Percentiles rank a stretch among this genome's conserved stretches.
Conservation (phyloP, 2,113 vertebrate genomes). For the Circaetus cinerascens region DNA sequence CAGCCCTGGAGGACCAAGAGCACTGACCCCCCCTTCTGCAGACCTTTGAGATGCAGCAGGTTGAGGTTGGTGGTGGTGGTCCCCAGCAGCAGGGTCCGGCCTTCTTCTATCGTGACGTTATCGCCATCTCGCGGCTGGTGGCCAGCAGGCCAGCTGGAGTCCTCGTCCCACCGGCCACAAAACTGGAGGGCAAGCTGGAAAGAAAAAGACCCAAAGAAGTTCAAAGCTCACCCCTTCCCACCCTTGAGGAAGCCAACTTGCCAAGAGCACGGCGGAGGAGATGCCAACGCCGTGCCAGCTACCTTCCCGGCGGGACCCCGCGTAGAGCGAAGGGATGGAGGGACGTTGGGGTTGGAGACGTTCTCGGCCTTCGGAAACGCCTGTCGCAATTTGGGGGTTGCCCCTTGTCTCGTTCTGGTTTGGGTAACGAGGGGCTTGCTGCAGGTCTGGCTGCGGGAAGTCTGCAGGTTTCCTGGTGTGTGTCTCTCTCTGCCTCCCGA, state of each 20-base stretch:
- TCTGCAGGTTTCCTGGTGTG: neutral
- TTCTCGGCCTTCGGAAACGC: neutral
- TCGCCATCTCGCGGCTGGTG: conserved; percentile 79
- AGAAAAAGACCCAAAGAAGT: neutral
- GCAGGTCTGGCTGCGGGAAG: rapidly evolving
- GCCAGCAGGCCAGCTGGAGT: conserved; percentile 69
- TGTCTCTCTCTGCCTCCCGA: neutral
- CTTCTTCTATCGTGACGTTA: conserved; percentile 75
- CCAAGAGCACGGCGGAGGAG: rapidly evolving
- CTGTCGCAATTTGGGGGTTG: rapidly evolving
- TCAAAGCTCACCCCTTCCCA: neutral
- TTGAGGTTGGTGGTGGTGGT: conserved; percentile 56
- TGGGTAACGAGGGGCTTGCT: neutral
- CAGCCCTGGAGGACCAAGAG: neutral
- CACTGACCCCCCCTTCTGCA: neutral
- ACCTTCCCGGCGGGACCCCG: rapidly evolving
- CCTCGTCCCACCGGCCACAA: conserved; percentile 64
- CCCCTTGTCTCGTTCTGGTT: neutral
- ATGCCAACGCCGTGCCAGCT: rapidly evolving
- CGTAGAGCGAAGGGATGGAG: neutral
- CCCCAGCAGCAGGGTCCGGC: conserved; percentile 59
- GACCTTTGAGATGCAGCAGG: conserved; percentile 75
- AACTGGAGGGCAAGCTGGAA: conserved; percentile 24
- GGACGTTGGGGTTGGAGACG: rapidly evolving
- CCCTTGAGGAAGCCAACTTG: neutral